These are phyloP conservation scores for Geopemphigus sp. DNA, from an alignment of 1,140 invertebrate species.

Conservation along the genomic window DNA sequence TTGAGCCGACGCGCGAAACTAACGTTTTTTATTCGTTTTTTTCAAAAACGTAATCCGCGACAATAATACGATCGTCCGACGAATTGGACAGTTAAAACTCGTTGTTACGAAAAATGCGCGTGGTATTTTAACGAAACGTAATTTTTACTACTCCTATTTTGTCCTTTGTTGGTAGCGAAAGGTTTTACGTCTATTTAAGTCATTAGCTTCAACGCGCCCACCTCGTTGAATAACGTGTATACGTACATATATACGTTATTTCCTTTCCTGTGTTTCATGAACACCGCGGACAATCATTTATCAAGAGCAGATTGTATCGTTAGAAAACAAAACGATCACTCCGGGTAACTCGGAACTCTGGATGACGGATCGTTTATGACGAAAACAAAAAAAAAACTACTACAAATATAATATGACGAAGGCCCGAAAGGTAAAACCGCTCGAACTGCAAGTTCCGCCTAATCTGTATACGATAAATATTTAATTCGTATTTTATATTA, in stretches of 20 bases:
- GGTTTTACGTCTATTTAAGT: background rate
- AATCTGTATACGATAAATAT: background rate
- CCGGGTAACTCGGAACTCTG: background rate
- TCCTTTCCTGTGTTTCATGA: background rate
- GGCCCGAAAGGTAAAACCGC: background rate
- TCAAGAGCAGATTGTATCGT: slow-evolving; percentile 16
- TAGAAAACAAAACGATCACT: slow-evolving; percentile 19
- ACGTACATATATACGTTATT: background rate
- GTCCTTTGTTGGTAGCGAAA: background rate
- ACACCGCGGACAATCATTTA: slow-evolving; percentile 18
- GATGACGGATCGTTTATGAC: slow-evolving; percentile 17
- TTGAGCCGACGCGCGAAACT: no score
- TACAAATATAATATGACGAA: background rate
- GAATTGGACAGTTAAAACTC: background rate
- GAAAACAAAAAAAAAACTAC: background rate
- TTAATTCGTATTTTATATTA: background rate
- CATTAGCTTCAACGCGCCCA: slow-evolving; percentile 16
- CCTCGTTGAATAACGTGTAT: background rate
- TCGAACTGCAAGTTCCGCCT: background rate
- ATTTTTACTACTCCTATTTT: background rate
- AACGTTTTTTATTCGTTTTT: no score
- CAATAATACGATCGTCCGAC: background rate
- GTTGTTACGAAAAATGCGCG: background rate
- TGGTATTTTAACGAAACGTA: background rate
- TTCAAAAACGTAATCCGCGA: no score